A percentile compares a stretch with the other conserved stretches of the same genome.
These are phyloP conservation scores for Pecten maximus DNA, from an alignment of 2,888 invertebrate genomes.

Conservation along the genomic window DNA sequence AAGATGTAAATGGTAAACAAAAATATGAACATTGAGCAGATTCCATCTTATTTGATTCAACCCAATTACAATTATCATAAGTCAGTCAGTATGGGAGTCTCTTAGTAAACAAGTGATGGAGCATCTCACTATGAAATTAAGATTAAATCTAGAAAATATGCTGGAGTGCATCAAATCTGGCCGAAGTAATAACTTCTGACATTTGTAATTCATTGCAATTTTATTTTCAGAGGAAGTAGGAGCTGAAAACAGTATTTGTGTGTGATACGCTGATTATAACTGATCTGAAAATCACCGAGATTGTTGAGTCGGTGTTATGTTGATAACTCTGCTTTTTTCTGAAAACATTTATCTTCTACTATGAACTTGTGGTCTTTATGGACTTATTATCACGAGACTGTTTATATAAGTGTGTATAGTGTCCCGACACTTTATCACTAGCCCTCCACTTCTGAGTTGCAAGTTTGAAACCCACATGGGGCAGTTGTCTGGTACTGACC, in stretches of 20 bases:
- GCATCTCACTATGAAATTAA: background rate
- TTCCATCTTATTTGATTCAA: too few species aligned
- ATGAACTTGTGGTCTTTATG: background rate
- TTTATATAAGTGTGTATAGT: background rate
- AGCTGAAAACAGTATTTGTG: background rate
- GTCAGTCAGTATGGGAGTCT: background rate
- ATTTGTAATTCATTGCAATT: constrained; percentile 7
- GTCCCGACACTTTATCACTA: too few species aligned
- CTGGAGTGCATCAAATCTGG: background rate
- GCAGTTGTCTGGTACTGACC: too few species aligned
- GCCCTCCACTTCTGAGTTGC: too few species aligned
- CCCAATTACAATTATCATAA: too few species aligned
- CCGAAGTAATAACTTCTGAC: constrained; percentile 4
- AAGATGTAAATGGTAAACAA: too few species aligned
- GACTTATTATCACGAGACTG: background rate
- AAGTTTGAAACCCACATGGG: too few species aligned
- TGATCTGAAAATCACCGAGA: background rate
- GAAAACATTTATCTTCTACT: background rate
- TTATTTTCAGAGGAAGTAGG: constrained; percentile 17
- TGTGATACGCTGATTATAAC: background rate
- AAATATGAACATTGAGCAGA: too few species aligned
- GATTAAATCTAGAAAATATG: constrained; percentile 15
- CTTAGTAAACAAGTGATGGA: background rate
- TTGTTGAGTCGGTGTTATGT: constrained; percentile 16
- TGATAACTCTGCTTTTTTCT: background rate